Evolutionary conservation across 2,797 vertebrate species (phyloP), one percentile per base, ranked within the genome.

Genomic region (Thamnophis elegans): DNA sequence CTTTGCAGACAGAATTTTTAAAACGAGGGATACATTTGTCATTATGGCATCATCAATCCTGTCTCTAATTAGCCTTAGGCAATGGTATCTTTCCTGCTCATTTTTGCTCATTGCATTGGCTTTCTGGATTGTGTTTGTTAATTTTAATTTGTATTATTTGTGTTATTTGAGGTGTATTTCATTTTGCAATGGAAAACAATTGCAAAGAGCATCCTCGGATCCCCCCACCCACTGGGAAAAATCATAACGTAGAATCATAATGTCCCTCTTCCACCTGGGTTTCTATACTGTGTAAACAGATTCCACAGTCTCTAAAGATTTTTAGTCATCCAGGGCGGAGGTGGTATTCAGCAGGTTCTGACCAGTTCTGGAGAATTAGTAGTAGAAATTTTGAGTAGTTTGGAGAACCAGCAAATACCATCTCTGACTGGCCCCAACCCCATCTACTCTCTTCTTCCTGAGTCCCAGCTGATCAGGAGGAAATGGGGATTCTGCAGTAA

Each of bases 21-120:
- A 96, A 97, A 97, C 94, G 93, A 97, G 95, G 93, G 4, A 94
- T 95, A 92, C 92, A 96, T 96, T 96, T 95, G 93, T 97, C 95
- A 97, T 93, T 62, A 54, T 92, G 94, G 94, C 94, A 95, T 93
- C 96, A 96, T 96, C 96, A 96, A 94, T 97, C 94, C 95, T 53
- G 87, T 89, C 92, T 93, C 88, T 94, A 18, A 62, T 91, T 93
- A 89, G 93, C 94, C 93, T 94, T 91, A 93, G 85, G 89, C 93
- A 94, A 94, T 85, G 93, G 4, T 7, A 91, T 94, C 90, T 51
- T 92, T 47, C 87, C 93, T 92, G n/a, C 89, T 91, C 87, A 47
- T 16, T 90, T 55, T 85, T 62, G 86, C 58, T 85, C 51, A 88
- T 18, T 54, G 42, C 20, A 4, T 59, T 82, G 62, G 5, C 2